Evolutionary conservation across 2,888 invertebrate genomes (phyloP), one percentile per base, ranked within the genome.

Genomic region (Leptura quadrifasciata): DNA sequence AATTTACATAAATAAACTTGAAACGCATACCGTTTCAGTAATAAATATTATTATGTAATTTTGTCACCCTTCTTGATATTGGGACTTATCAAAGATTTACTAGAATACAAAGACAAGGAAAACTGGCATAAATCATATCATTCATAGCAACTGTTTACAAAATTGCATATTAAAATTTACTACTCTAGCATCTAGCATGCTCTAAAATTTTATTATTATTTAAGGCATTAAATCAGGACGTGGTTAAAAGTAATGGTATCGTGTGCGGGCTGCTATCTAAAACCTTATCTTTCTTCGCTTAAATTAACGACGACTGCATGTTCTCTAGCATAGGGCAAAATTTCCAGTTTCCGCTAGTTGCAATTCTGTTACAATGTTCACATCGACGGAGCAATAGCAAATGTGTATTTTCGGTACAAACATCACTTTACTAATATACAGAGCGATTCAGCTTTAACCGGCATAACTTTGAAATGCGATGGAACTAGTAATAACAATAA

Each of bases 121-220:
- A 39, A 39, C 0, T 15, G 12, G 15, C 3, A 39, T 39, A 31
- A 5, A 12, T 39, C 1, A 39, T 15, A 15, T 15, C 39, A 39
- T 15, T 6, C 15, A 39, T 15, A 39, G 15, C 15, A 39, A 39
- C 10, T 39, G 39, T 39, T 39, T 12, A 39, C 39, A 39, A 15
- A 15, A 39, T 39, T 39, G 39, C 39, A 15, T 15, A 39, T 39
- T 39, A 39, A 39, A 39, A 39, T 39, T 39, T 39, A 39, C 39
- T 39, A 39, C 39, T 31, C 12, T 6, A 39, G 12, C 39, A 15
- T 39, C 39, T 15, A 39, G 8, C 39, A 12, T 39, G 12, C 39
- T 39, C 39, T 39, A 39, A 39, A 39, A 39, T 39, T 39, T 39
- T 39, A 39, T 39, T 39, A 39, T 39, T 39, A 39, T 39, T 39